Evolutionary conservation across 2,113 vertebrate species (phyloP).

Genomic region (Argyrosomus japonicus): DNA sequence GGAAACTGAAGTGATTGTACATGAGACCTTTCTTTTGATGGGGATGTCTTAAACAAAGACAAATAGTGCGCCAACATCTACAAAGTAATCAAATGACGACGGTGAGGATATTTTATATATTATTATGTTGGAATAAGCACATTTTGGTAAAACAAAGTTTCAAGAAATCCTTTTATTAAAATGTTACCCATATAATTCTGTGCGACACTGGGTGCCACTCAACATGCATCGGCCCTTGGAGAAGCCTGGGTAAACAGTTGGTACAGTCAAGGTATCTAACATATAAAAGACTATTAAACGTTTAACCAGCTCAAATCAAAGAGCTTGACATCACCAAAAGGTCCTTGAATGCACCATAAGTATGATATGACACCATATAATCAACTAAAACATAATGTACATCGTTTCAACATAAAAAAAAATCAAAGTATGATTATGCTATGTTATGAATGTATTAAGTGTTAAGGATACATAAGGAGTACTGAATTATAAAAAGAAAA

Average conservation of each 20-base stretch:
- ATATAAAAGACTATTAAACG: neutral
- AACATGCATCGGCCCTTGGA: conserved; percentile 1
- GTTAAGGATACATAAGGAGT: conserved; percentile 17
- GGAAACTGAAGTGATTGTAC: too few relatives aligned
- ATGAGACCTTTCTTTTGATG: neutral
- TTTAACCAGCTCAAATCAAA: neutral
- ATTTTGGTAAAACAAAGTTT: neutral
- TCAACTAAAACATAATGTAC: neutral
- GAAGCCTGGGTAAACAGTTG: conserved; percentile 6
- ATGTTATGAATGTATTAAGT: conserved; percentile 16
- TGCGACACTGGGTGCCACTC: neutral
- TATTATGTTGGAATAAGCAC: neutral
- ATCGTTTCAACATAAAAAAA: neutral
- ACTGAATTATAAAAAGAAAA: conserved; percentile 1
- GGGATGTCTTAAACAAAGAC: neutral
- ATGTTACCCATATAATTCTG: neutral
- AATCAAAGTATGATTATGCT: conserved; percentile 1
- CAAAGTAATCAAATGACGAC: neutral
- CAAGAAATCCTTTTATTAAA: conserved; percentile 37
- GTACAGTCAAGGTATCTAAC: neutral
- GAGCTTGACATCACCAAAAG: neutral
- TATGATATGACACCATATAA: neutral
- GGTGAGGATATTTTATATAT: neutral
- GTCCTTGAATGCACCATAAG: conserved; percentile 15
- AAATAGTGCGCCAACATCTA: neutral